These are phyloP conservation scores for Barnardius zonarius DNA, from an alignment of 2,113 vertebrate genomes.

Conservation along the genomic window DNA sequence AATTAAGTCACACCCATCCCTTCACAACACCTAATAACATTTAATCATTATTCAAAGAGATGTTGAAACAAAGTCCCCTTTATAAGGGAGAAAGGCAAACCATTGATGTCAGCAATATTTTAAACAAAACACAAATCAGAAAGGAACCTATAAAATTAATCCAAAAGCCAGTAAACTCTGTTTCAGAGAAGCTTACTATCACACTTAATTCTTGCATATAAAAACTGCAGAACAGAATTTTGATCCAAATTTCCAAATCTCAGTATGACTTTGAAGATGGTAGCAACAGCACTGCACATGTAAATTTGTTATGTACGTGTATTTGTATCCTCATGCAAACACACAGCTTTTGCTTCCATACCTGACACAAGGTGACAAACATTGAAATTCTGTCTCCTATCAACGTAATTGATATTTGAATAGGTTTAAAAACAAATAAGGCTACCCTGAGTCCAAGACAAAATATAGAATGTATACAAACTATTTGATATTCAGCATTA, in stretches of 20 bases:
- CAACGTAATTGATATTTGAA: neutral
- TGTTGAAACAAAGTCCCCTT: neutral
- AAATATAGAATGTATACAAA: neutral
- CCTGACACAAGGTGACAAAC: neutral
- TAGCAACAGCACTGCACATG: neutral
- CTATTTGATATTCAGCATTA: neutral
- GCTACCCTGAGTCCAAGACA: neutral
- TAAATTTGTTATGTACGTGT: neutral
- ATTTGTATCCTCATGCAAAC: neutral
- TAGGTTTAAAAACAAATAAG: neutral
- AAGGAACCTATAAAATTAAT: neutral
- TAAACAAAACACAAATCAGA: neutral
- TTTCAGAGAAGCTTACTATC: neutral
- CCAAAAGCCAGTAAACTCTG: neutral
- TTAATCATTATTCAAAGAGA: neutral
- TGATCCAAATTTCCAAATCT: neutral
- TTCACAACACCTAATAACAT: neutral
- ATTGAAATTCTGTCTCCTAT: neutral
- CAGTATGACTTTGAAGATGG: neutral
- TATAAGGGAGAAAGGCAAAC: neutral
- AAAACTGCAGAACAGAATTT: neutral
- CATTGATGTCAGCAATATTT: neutral
- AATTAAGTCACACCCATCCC: neutral
- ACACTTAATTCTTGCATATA: neutral
- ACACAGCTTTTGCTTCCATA: neutral